A percentile compares a stretch with the other conserved stretches of the same genome.
Evolutionary conservation across 2,888 invertebrate species (phyloP).

Genomic region (Macrostomum cliftonense): DNA sequence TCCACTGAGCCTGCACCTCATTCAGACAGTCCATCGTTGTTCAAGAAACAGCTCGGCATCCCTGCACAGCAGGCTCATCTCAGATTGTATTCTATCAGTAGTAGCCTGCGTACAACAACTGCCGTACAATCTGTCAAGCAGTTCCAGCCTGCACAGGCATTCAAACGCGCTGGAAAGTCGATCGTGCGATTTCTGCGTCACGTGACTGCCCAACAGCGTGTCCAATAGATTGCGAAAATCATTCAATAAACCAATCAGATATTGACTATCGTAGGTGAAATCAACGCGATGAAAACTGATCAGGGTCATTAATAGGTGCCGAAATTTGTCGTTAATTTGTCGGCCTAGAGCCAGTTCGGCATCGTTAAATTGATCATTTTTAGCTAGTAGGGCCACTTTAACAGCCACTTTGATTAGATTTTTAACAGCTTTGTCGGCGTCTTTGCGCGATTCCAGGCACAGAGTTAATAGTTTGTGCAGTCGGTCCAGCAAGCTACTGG

Average conservation of each 20-base stretch:
- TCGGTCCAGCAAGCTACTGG: constrained; percentile 71
- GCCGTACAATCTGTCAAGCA: constrained; percentile 48
- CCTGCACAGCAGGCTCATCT: too few relatives aligned
- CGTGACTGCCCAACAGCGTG: constrained; percentile 54
- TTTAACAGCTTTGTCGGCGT: constrained; percentile 80
- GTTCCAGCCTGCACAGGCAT: constrained; percentile 47
- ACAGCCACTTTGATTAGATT: constrained; percentile 88
- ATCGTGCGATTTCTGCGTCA: constrained; percentile 62
- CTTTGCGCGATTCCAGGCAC: constrained; percentile 57
- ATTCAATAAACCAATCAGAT: constrained; percentile 52
- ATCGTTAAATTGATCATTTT: constrained; percentile 57
- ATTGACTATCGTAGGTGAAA: constrained; percentile 47
- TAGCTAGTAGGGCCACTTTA: constrained; percentile 52
- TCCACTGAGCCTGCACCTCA: too few relatives aligned
- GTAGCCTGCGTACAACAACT: too few relatives aligned
- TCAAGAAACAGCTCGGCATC: too few relatives aligned
- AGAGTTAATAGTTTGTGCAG: constrained; percentile 58
- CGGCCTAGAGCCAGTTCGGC: constrained; percentile 52
- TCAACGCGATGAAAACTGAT: constrained; percentile 47
- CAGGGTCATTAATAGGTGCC: constrained; percentile 68
- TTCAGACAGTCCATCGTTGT: too few relatives aligned
- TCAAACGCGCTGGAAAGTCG: constrained; percentile 59
- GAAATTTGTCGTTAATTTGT: constrained; percentile 43
- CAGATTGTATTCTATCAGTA: too few relatives aligned
- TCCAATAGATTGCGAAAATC: constrained; percentile 60